Conservation (phyloP, 2,888 invertebrate genomes). For the Drosophila neotestacea region DNA sequence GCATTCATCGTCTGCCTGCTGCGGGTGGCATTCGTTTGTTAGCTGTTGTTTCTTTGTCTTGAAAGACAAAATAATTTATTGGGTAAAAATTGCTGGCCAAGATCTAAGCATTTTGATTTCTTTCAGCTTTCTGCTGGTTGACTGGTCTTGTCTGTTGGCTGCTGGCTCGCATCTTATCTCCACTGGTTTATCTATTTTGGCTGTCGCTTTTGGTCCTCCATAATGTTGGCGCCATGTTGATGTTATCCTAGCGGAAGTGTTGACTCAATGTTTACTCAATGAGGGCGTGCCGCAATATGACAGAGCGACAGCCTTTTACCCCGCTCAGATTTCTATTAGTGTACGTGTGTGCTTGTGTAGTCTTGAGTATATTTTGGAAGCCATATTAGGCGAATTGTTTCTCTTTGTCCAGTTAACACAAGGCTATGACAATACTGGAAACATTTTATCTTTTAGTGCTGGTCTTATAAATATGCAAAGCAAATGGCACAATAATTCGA, state of each 20-base stretch:
- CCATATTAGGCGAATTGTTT: conserved; percentile 58
- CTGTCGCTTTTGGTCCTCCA: conserved; percentile 64
- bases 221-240: conserved; percentile 79
- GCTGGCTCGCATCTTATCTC: conserved; percentile 55
- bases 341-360: conserved; percentile 27
- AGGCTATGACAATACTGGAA: conserved; percentile 19
- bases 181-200: conserved; percentile 71
- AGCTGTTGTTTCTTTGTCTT: conserved; percentile 34
- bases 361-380: conserved; percentile 58
- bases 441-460: conserved; percentile 15
- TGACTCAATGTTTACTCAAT: conserved; percentile 81
- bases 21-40: conserved; percentile 19
- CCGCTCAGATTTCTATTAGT: conserved; percentile 2
- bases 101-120: conserved; percentile 57
- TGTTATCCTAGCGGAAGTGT: conserved; percentile 79
- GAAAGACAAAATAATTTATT: conserved; percentile 75
- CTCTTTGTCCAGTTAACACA: conserved; percentile 58
- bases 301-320: conserved; percentile 30
- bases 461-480: conserved; percentile 69
- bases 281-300: conserved; percentile 73
- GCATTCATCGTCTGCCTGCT: conserved; percentile 35
- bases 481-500: conserved; percentile 46
- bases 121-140: conserved; percentile 36
- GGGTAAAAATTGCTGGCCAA: conserved; percentile 76
- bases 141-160: conserved; percentile 3